Conservation (phyloP, 2,113 vertebrate species). For the Cygnus buccinator region DNA sequence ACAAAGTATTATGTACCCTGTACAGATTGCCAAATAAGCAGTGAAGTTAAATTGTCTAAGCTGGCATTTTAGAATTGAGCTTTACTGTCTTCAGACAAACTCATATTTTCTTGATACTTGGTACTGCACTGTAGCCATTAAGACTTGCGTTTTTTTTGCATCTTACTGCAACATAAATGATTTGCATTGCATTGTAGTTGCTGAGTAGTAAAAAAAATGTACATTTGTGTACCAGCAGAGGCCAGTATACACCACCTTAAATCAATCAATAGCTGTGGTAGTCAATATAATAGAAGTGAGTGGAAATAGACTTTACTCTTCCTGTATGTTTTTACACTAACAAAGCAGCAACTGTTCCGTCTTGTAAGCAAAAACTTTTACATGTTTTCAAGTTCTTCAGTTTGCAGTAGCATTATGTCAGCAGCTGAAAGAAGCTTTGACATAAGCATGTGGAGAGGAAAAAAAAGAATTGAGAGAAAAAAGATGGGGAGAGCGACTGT, state of each 20-base stretch:
- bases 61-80: constrained; percentile 25
- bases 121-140: constrained; percentile 32
- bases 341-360: constrained; percentile 62
- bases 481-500: background rate
- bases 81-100: constrained; percentile 45
- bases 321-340: constrained; percentile 53
- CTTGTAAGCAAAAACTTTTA: constrained; percentile 19
- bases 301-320: constrained; percentile 38
- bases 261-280: background rate
- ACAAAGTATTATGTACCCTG: background rate
- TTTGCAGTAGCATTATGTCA: constrained; percentile 60
- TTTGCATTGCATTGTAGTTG: constrained; percentile 22
- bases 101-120: background rate
- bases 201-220: background rate
- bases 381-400: background rate
- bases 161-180: background rate
- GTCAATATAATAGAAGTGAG: constrained; percentile 24
- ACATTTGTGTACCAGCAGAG: constrained; percentile 59
- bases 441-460: constrained; percentile 58
- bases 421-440: constrained; percentile 66
- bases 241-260: constrained; percentile 65
- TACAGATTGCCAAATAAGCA: constrained; percentile 4
- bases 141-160: constrained; percentile 52
- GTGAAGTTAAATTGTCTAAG: background rate
- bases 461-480: constrained; percentile 40